Base-by-base conservation (phyloP, 2,797 vertebrate species). In the Malacoraja senta region DNA sequence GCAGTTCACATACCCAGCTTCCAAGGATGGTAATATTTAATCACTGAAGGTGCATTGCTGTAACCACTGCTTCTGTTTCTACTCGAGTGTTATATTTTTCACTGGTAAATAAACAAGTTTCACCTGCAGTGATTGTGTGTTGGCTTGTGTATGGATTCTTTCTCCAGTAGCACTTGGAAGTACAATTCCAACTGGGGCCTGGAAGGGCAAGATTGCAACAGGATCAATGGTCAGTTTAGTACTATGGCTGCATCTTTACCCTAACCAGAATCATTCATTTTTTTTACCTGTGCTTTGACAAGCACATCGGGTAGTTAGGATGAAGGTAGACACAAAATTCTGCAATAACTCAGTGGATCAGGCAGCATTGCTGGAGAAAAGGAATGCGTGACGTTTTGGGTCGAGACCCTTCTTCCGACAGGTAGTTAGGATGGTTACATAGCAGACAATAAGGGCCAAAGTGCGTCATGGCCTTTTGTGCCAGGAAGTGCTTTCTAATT, bases 41-140 rank as follows among this genome's bases (percentile, higher is more conserved):
- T 61, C 29, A 29, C 13, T 77, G 29, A 32, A n/a, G n/a, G 76
- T 32, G 76, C n/a, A 78, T n/a, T 78, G 2, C 58, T 86, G n/a
- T 58, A 88, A 88, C 61, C n/a, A 68, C n/a, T 65, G 80, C 38
- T 65, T 88, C n/a, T 88, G 84, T 88, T 88, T 88, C 84, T 88
- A 88, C 84, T 88, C 65, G 63, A 88, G 15, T 88, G 84, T 88
- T 68, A 88, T 88, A 88, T 88, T 88, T 88, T 88, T 88, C 84
- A 88, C n/a, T 88, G 84, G n/a, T 35, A 35, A 88, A 88, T 88
- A 65, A 88, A 88, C 15, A 63, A 88, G 12, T 65, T 35, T n/a
- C 58, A 65, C 58, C 29, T 53, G 26, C 26, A 63, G 13, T 8
- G 61, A 8, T 77, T 26, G 74, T 77, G 12, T 32, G 13, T 32